phyloP scores from a whole-genome alignment of 2,113 vertebrate species.

The Poicephalus meyeri region DNA sequence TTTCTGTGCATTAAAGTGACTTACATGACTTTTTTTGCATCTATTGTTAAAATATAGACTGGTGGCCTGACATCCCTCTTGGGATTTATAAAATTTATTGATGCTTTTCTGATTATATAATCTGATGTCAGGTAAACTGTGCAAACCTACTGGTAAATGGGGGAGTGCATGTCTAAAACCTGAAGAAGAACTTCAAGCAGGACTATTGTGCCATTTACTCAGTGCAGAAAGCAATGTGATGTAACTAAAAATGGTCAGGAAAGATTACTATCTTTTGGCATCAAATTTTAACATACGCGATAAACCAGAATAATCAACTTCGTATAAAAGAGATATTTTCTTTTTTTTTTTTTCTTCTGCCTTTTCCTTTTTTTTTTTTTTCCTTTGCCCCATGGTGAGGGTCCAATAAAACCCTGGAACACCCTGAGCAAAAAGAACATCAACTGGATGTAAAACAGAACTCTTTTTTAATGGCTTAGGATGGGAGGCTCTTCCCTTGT shows the following conservation, averaged over 20 bases:
- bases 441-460: slow-evolving; percentile 53
- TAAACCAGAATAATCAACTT: slow-evolving; percentile 58
- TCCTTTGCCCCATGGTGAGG: neutral
- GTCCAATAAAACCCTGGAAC: slow-evolving; percentile 34
- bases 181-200: slow-evolving; percentile 6
- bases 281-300: slow-evolving; percentile 38
- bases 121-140: neutral
- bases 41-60: neutral
- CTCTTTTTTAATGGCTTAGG: neutral
- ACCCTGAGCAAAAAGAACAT: neutral
- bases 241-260: slow-evolving; percentile 58
- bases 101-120: neutral
- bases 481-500: neutral
- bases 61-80: neutral
- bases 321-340: neutral
- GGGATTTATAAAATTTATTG: neutral
- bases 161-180: neutral
- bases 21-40: neutral
- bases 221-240: slow-evolving; percentile 9
- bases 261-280: slow-evolving; percentile 73
- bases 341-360: neutral
- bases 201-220: neutral
- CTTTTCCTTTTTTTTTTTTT: neutral
- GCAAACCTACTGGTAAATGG: neutral
- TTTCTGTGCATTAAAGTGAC: neutral